Evolutionary conservation across 2,113 vertebrate species (phyloP), one percentile per base, ranked within the genome.

Genomic region (Oreotrochilus melanogaster): DNA sequence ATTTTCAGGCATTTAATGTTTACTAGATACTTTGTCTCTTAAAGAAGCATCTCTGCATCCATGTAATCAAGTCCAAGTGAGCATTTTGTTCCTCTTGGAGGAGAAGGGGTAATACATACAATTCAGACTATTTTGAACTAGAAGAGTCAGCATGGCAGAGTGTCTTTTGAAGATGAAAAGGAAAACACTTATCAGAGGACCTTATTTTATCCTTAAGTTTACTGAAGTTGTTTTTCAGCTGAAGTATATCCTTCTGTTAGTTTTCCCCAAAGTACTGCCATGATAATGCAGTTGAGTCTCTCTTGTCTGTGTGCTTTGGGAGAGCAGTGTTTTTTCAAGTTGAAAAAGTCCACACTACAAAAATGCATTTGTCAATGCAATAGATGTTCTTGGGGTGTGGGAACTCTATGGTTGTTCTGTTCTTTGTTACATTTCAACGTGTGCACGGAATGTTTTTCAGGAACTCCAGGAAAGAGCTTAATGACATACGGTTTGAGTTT

Each of bases 401-500:
- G 28, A 89, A 39, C 47, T 53, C 48, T 85, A 67, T 15, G 57
- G 30, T 65, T 73, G 22, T 97, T 95, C 93, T 50, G n/a, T 84
- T 88, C 67, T 87, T 95, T 72, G 50, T 96, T 94, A 51, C 48
- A 69, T 91, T 96, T 96, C 96, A 98, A 97, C 97, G 76, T 96
- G 51, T 93, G 9, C 90, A 62, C 84, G 62, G 93, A 88, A 97
- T 96, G 39, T 97, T 95, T 98, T 98, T 96, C 97, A 99, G 99
- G 98, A 99, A 99, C 98, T 99, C 99, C 94, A 99, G 97, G 97
- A 99, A 99, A 94, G 99, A 99, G 96, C 98, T 99, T 97, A 99
- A 99, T 98, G 99, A 99, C 97, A 99, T 99, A 98, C 98, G 99
- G 79, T 99, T 99, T 98, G 99, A 99, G 96, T 99, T 99, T 98